Evolutionary conservation across 2,888 invertebrate genomes (phyloP).

Genomic region (Microchrysa polita): DNA sequence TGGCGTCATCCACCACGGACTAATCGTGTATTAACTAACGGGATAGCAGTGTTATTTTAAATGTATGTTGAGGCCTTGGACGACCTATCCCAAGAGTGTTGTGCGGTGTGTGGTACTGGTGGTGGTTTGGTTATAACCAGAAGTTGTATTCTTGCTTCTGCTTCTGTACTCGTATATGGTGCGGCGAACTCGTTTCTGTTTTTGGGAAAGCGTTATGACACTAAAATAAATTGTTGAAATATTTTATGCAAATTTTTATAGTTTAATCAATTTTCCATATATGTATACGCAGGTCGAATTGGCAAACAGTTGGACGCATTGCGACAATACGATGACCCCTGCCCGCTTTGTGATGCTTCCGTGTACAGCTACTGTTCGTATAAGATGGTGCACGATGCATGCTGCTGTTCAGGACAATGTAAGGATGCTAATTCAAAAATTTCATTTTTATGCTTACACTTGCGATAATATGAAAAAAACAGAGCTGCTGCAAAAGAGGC

Average conservation of each 20-base stretch:
- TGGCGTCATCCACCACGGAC: background rate
- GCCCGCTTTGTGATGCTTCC: constrained; percentile 80
- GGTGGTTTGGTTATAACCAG: background rate
- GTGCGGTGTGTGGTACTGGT: background rate
- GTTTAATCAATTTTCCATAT: background rate
- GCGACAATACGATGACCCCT: constrained; percentile 61
- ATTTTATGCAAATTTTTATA: constrained; percentile 25
- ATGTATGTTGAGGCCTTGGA: background rate
- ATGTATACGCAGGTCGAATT: constrained; percentile 15
- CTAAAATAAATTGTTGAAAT: background rate
- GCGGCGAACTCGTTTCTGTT: background rate
- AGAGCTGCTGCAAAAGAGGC: too few relatives aligned
- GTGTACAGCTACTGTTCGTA: constrained; percentile 80
- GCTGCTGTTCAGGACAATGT: constrained; percentile 72
- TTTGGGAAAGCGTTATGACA: background rate
- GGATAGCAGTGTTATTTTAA: constrained; percentile 1
- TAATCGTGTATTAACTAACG: constrained; percentile 16
- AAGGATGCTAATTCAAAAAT: too few relatives aligned
- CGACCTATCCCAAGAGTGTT: background rate
- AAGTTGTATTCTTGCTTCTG: background rate
- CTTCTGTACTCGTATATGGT: background rate
- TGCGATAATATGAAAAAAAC: too few relatives aligned
- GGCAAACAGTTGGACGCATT: constrained; percentile 24
- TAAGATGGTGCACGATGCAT: constrained; percentile 79
- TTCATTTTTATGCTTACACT: too few relatives aligned